These are phyloP conservation scores for Sebastes itinus DNA, from an alignment of 2,797 vertebrate genomes.

Conservation along the genomic window DNA sequence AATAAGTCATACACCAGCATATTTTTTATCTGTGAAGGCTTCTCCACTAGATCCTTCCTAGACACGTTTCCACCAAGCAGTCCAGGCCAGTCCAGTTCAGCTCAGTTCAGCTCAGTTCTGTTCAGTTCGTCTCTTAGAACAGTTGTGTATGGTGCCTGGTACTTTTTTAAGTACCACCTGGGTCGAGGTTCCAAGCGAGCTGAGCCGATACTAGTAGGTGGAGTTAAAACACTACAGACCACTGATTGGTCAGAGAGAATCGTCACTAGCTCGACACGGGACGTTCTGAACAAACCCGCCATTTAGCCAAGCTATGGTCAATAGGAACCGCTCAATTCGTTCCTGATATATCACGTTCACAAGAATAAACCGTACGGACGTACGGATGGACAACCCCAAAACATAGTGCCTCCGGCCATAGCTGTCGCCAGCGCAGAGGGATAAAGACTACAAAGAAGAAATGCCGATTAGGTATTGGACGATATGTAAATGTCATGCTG, in stretches of 20 bases:
- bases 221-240: neutral
- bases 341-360: no score
- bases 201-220: neutral
- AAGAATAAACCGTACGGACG: rapidly evolving
- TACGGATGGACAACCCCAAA: no score
- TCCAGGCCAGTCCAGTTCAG: no score
- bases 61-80: neutral
- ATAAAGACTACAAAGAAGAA: no score
- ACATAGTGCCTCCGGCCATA: no score
- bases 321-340: neutral
- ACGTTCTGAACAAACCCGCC: no score
- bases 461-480: no score
- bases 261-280: no score
- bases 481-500: no score
- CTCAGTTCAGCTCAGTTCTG: no score
- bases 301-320: no score
- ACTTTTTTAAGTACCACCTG: neutral
- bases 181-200: neutral
- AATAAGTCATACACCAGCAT: neutral
- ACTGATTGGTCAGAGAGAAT: neutral
- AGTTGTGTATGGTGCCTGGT: neutral
- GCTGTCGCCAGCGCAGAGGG: no score
- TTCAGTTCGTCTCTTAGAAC: neutral
- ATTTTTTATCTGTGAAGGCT: neutral
- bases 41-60: neutral